Evolutionary conservation across 2,888 invertebrate species (phyloP), one percentile per base, ranked within the genome.

Genomic region (Gari tellinella): DNA sequence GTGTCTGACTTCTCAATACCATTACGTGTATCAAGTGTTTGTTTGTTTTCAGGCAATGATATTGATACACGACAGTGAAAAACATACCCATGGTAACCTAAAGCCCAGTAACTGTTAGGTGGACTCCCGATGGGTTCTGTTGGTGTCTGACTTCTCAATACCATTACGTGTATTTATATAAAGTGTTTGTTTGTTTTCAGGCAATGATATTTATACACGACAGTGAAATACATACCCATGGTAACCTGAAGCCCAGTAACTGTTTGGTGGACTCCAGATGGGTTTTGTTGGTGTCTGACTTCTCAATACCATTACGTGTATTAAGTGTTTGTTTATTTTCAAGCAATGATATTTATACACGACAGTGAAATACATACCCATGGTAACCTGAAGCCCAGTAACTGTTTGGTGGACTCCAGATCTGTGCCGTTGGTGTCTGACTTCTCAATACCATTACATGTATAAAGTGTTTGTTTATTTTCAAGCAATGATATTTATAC

Each of bases 1-100:
- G 84, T 90, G 2, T 61, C 88, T 0, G 90, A 89, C 53, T 90
- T 90, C n/a, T n/a, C n/a, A n/a, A n/a, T n/a, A n/a, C n/a, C n/a
- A n/a, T n/a, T n/a, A n/a, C n/a, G n/a, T n/a, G n/a, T n/a, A n/a
- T n/a, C n/a, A n/a, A n/a, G n/a, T n/a, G n/a, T n/a, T n/a, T n/a
- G n/a, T n/a, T n/a, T n/a, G n/a, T n/a, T n/a, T n/a, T n/a, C 64
- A 90, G 90, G 90, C 88, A 3, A 89, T 90, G 90, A 83, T 82
- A 17, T 90, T 86, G 60, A 86, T 90, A 25, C 89, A 90, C 70
- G 90, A 90, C 48, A 88, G 88, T 73, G 85, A 86, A 55, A 82
- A 90, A 14, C 72, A 69, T 26, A 86, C 69, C 57, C 90, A 90
- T 79, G 90, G 90, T 3, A 90, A 89, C 74, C 82, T 90, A 17